These are phyloP conservation scores for Dallia pectoralis DNA, from an alignment of 2,797 vertebrate genomes.

Conservation along the genomic window DNA sequence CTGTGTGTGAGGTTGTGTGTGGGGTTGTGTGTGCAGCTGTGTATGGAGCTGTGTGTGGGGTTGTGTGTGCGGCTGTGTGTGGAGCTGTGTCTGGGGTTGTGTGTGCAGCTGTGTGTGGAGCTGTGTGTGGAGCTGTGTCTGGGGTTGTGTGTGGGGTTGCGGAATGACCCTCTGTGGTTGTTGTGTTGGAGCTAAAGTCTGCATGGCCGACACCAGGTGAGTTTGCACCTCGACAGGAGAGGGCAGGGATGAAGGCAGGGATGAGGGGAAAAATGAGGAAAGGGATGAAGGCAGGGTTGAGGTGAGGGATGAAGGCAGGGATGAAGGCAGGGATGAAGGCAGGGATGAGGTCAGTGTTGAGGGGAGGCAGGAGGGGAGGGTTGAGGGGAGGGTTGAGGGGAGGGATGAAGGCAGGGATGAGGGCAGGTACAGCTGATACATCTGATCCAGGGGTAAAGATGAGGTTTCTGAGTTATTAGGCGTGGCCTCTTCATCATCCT, in stretches of 20 bases:
- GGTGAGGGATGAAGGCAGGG: too few species aligned
- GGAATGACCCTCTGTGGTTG: conserved; percentile 53
- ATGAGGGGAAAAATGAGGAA: conserved; percentile 25
- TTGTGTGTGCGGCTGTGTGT: too few species aligned
- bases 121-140: too few species aligned
- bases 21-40: too few species aligned
- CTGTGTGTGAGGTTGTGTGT: neutral
- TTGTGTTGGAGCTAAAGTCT: conserved; percentile 56
- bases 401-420: conserved; percentile 1
- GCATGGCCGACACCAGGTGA: conserved; percentile 46
- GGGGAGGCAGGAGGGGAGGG: too few species aligned
- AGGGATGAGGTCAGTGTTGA: neutral
- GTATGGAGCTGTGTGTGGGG: too few species aligned
- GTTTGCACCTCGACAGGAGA: conserved; percentile 6
- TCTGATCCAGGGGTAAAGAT: conserved; percentile 69
- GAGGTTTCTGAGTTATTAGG: conserved; percentile 36
- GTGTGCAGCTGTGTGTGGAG: too few species aligned
- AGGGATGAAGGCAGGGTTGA: too few species aligned
- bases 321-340: conserved; percentile 42
- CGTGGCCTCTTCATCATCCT: conserved; percentile 70
- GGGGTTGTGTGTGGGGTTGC: too few species aligned
- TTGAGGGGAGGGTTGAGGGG: neutral
- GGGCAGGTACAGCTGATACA: conserved; percentile 73
- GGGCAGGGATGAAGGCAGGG: neutral
- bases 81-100: too few species aligned